Evolutionary conservation across 1,140 invertebrate species (phyloP), one percentile per base, ranked within the genome.

Genomic region (Neodiprion virginianus): DNA sequence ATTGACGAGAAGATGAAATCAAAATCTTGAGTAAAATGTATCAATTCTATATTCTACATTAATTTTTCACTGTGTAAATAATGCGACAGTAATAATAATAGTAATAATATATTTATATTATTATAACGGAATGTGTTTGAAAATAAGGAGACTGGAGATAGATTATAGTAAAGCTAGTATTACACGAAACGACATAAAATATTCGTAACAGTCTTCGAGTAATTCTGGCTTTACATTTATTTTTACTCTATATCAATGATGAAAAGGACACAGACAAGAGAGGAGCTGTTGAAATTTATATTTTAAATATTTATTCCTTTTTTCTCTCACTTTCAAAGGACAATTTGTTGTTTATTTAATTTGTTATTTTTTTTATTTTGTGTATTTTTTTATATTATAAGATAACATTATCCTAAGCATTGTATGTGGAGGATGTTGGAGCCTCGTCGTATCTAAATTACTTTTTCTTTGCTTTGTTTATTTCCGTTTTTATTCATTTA

Each of bases 331-430:
- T 12, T 69, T 17, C 12, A 12, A 69, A 69, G 11, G 12, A 69
- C 28, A 14, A n/a, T 14, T 12, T 12, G 28, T 69, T 69, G 12
- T 69, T 69, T 69, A 69, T 69, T 17, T 88, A 87, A 88, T 88
- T 88, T 88, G 88, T 88, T 88, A 88, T 88, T 87, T 86, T 86
- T 87, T 84, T 84, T 82, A 83, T 87, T 86, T 77, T 87, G 87
- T 87, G 87, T 88, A 87, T 88, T 88, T 88, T 83, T 86, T 88
- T 88, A 87, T 85, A 86, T 87, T 87, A 88, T 88, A 87, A 88
- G 86, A 88, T 88, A 88, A 88, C 87, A 87, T 88, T 88, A 88
- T 87, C 84, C 87, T 88, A 88, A 86, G 85, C 84, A 87, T 87
- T 84, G 86, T 40, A 40, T 40, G 28, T 87, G 79, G 82, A 85